Conservation (phyloP, 2,113 vertebrate species). For the Spea multiplicata region DNA sequence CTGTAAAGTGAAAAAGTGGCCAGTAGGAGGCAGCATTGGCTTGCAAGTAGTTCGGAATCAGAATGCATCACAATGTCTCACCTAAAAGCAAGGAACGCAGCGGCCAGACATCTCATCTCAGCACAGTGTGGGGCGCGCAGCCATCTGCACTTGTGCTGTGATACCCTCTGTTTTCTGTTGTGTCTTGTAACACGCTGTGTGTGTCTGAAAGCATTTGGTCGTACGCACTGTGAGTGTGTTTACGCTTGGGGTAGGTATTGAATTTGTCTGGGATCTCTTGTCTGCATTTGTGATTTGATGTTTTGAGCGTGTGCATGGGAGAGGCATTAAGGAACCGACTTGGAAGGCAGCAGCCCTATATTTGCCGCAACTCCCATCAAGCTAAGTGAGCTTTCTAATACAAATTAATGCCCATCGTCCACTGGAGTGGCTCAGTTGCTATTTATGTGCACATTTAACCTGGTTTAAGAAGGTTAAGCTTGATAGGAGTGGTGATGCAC, state of each 20-base stretch:
- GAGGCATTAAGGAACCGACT: neutral
- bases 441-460: no score
- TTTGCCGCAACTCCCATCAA: neutral
- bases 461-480: no score
- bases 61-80: constrained; percentile 6
- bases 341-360: neutral
- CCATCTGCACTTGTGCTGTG: constrained; percentile 45
- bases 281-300: neutral
- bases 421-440: no score
- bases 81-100: constrained; percentile 23
- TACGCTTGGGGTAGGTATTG: constrained; percentile 19
- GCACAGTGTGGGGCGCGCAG: constrained; percentile 35
- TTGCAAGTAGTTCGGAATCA: neutral
- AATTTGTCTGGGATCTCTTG: constrained; percentile 27
- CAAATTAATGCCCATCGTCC: no score
- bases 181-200: constrained; percentile 40
- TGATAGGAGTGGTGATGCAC: no score
- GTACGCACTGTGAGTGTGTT: constrained; percentile 5
- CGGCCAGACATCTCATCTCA: constrained; percentile 30
- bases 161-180: constrained; percentile 45
- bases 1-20: neutral
- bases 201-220: constrained; percentile 25
- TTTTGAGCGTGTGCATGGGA: neutral
- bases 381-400: neutral
- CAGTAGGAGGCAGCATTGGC: constrained; percentile 33